Conservation (phyloP, 2,113 vertebrate species). For the Cairina moschata region DNA sequence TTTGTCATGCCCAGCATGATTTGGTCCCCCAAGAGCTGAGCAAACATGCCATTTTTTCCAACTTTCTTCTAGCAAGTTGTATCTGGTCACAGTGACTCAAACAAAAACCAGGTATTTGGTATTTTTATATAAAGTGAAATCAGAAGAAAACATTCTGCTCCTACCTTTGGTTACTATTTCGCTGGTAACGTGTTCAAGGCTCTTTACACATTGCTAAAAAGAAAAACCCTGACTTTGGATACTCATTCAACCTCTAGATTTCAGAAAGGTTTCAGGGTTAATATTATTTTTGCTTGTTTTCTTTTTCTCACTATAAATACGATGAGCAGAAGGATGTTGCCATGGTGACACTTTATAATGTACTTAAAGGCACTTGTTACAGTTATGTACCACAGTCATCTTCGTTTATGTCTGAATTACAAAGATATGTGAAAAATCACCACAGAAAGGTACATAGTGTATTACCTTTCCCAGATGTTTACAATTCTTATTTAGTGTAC, state of each 20-base stretch:
- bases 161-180: background rate
- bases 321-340: constrained; percentile 65
- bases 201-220: background rate
- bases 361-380: constrained; percentile 47
- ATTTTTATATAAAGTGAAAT: background rate
- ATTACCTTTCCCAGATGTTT: background rate
- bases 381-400: background rate
- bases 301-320: constrained; percentile 66
- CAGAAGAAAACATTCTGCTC: background rate
- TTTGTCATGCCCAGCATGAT: background rate
- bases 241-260: background rate
- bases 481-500: background rate
- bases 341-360: constrained; percentile 68
- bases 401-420: constrained; percentile 13
- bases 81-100: background rate
- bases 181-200: background rate
- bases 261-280: constrained; percentile 43
- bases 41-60: background rate
- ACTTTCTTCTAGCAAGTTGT: background rate
- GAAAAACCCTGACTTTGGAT: background rate
- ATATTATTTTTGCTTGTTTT: constrained; percentile 61
- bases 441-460: background rate
- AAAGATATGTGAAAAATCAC: background rate
- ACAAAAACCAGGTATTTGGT: background rate
- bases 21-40: background rate